phyloP scores from a whole-genome alignment of 2,888 invertebrate genomes.

The Bugula neritina region DNA sequence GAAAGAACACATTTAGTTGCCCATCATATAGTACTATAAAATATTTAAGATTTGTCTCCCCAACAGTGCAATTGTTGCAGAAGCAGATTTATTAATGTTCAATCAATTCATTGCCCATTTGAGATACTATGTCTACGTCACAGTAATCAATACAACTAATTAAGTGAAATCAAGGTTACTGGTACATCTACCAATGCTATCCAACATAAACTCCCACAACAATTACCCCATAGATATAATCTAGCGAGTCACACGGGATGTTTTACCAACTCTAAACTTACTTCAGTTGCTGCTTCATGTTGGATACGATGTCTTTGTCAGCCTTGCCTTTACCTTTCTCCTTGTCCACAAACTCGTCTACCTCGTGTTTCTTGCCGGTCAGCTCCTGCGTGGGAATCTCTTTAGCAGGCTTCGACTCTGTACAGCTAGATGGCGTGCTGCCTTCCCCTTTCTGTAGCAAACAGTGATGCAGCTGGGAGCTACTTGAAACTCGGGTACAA shows the following conservation, averaged over 20 bases:
- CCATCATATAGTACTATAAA: too few relatives aligned
- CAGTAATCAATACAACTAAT: too few relatives aligned
- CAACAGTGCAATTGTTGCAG: background rate
- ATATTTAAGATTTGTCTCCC: background rate
- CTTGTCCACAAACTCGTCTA: slow-evolving; percentile 55
- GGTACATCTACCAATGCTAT: too few relatives aligned
- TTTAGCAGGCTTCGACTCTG: slow-evolving; percentile 1
- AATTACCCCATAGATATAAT: too few relatives aligned
- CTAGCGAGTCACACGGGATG: slow-evolving; percentile 34
- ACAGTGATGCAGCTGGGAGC: too few relatives aligned
- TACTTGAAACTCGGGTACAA: too few relatives aligned
- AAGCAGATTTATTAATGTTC: too few relatives aligned
- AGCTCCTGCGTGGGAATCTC: slow-evolving; percentile 7
- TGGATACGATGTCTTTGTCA: slow-evolving; percentile 72
- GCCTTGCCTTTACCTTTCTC: slow-evolving; percentile 52
- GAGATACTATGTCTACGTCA: too few relatives aligned
- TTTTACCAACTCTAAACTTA: slow-evolving; percentile 72
- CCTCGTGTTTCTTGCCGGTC: slow-evolving; percentile 58
- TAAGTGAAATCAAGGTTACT: too few relatives aligned
- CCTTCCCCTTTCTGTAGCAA: background rate
- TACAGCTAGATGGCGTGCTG: background rate
- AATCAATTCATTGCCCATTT: too few relatives aligned
- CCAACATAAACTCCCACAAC: too few relatives aligned
- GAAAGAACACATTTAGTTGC: too few relatives aligned
- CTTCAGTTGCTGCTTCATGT: slow-evolving; percentile 87